These are phyloP conservation scores for Drosophila kanekoi DNA, from an alignment of 2,888 invertebrate genomes.

Conservation along the genomic window DNA sequence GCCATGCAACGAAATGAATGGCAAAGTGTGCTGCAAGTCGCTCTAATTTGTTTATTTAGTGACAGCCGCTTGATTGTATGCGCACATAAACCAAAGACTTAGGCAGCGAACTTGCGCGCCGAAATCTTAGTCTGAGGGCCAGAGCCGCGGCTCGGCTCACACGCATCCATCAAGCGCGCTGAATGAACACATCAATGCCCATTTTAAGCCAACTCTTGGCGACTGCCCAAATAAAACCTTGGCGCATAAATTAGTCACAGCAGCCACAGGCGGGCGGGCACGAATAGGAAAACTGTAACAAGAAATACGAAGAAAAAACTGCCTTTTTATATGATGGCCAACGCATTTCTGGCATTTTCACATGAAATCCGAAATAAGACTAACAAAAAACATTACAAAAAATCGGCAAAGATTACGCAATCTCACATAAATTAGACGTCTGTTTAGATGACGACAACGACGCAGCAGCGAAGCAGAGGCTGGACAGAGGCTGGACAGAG, in stretches of 20 bases:
- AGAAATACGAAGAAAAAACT: conserved; percentile 3
- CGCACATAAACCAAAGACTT: conserved; percentile 67
- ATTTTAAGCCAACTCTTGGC: conserved; percentile 58
- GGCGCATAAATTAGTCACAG: conserved; percentile 73
- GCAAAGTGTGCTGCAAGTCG: conserved; percentile 73
- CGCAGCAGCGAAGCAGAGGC: conserved; percentile 7
- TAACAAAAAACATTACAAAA: conserved; percentile 14
- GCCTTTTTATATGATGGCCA: conserved; percentile 35
- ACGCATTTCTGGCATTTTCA: conserved; percentile 70
- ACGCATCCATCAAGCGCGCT: conserved; percentile 66
- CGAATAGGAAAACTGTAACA: conserved; percentile 7
- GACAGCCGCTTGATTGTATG: conserved; percentile 9
- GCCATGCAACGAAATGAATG: conserved; percentile 47
- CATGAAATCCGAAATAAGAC: conserved; percentile 42
- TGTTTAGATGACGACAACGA: conserved; percentile 52
- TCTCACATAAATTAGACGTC: conserved; percentile 71
- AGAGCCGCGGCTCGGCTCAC: conserved; percentile 21
- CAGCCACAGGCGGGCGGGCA: conserved; percentile 12
- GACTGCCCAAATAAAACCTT: conserved; percentile 62
- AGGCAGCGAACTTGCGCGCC: conserved; percentile 42
- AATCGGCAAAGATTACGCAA: conserved; percentile 68
- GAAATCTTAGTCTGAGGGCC: conserved; percentile 16
- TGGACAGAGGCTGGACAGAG: conserved; percentile 17
- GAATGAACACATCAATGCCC: conserved; percentile 80
- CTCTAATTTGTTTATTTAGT: conserved; percentile 53